Evolutionary conservation across 2,888 invertebrate species (phyloP).

Genomic region (Peribatodes rhomboidaria): DNA sequence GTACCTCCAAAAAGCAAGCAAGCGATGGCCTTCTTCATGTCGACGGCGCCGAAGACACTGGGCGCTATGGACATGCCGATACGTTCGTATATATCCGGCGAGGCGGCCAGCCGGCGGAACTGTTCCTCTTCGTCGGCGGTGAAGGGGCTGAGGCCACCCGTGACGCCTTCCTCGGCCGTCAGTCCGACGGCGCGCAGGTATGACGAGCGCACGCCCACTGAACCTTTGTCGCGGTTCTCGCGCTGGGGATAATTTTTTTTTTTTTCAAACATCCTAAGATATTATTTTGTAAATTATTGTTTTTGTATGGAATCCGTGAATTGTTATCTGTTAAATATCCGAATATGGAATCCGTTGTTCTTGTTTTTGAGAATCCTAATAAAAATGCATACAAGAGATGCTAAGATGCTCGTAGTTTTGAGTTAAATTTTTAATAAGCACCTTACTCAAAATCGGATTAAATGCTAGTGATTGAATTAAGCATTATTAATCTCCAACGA

Average conservation of each 20-base stretch:
- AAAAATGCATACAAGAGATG: too few species aligned
- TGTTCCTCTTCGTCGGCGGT: conserved; percentile 87
- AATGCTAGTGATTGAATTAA: too few species aligned
- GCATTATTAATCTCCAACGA: too few species aligned
- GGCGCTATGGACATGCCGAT: conserved; percentile 97
- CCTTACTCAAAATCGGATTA: too few species aligned
- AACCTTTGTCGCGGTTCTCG: conserved; percentile 91
- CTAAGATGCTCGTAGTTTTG: too few species aligned
- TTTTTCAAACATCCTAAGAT: not conserved
- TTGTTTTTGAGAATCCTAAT: too few species aligned
- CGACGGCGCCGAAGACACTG: conserved; percentile 96
- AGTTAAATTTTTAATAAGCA: too few species aligned
- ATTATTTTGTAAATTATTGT: not conserved
- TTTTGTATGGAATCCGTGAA: not conserved
- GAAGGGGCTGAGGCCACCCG: conserved; percentile 88
- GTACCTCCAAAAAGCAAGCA: conserved; percentile 97
- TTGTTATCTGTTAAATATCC: not conserved
- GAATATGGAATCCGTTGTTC: too few species aligned
- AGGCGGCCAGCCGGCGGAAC: conserved; percentile 93
- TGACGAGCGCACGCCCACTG: conserved; percentile 96
- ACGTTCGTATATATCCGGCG: conserved; percentile 95
- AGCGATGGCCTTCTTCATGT: conserved; percentile 99
- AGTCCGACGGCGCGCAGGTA: conserved; percentile 98
- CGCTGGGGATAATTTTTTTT: conserved; percentile 53
- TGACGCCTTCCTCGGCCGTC: conserved; percentile 93